A percentile compares a stretch with the other conserved stretches of the same genome.
Evolutionary conservation across 2,113 vertebrate genomes (phyloP).

Genomic region (Pithys albifrons): DNA sequence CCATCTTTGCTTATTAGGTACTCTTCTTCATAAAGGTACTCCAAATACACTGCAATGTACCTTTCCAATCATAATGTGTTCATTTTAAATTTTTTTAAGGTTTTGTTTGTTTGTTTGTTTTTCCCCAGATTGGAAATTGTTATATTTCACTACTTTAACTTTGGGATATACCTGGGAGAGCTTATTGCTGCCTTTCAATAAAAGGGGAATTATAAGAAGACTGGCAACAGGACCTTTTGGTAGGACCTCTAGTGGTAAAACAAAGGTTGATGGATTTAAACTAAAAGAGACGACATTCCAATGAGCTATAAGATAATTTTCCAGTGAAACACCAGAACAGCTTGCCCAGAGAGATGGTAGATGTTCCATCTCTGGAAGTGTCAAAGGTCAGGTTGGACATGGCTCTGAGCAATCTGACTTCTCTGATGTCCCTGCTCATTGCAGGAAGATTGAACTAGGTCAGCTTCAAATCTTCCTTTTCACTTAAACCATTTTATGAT

Average conservation of each 20-base stretch:
- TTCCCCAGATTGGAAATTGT: background rate
- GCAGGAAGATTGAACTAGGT: background rate
- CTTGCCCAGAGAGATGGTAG: background rate
- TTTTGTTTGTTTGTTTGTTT: background rate
- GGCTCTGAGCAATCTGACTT: background rate
- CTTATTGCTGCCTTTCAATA: background rate
- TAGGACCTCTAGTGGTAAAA: background rate
- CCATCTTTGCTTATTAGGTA: background rate
- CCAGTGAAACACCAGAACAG: background rate
- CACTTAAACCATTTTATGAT: background rate
- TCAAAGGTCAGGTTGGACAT: background rate
- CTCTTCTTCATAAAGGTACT: background rate
- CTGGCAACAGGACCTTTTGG: background rate
- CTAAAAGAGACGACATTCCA: background rate
- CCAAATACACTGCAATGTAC: background rate
- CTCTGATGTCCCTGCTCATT: background rate
- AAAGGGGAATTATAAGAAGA: background rate
- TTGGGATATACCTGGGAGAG: background rate
- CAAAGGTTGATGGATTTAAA: background rate
- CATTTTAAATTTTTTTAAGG: background rate
- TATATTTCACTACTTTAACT: background rate
- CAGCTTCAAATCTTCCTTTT: background rate
- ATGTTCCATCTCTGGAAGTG: background rate
- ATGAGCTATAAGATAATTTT: background rate
- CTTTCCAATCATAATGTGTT: background rate